Evolutionary conservation across 2,888 invertebrate genomes (phyloP).

Genomic region (Amiota communis): DNA sequence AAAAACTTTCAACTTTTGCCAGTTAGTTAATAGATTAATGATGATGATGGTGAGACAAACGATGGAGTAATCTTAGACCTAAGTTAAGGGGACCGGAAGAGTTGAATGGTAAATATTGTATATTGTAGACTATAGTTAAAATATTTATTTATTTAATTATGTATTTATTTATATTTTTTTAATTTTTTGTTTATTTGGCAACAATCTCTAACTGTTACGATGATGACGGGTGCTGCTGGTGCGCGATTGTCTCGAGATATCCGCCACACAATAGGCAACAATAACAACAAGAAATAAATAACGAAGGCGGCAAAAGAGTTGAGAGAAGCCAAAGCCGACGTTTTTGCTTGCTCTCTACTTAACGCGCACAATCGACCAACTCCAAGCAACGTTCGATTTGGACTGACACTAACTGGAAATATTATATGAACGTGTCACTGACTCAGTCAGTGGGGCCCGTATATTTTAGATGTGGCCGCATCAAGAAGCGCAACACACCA

Average conservation of each 20-base stretch:
- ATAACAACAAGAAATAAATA: slow-evolving; percentile 27
- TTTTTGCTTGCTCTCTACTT: slow-evolving; percentile 61
- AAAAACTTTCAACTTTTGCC: slow-evolving; percentile 2
- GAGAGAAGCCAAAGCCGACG: slow-evolving; percentile 17
- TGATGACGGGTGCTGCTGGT: background rate
- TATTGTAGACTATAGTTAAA: too few relatives aligned
- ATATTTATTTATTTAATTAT: background rate
- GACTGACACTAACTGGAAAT: slow-evolving; percentile 51
- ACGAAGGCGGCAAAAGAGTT: slow-evolving; percentile 8
- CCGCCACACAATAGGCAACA: slow-evolving; percentile 37
- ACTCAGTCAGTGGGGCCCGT: too few relatives aligned
- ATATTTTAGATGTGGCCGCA: too few relatives aligned
- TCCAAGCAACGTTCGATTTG: slow-evolving; percentile 56
- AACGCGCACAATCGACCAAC: slow-evolving; percentile 57
- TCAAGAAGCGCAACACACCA: too few relatives aligned
- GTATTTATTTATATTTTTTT: slow-evolving; percentile 39
- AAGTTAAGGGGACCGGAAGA: slow-evolving; percentile 28
- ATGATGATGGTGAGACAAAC: slow-evolving; percentile 47
- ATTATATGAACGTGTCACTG: background rate
- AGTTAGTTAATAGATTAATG: slow-evolving; percentile 31
- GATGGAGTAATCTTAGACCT: slow-evolving; percentile 24
- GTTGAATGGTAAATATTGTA: background rate
- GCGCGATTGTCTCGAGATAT: slow-evolving; percentile 19
- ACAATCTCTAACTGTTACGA: slow-evolving; percentile 20
- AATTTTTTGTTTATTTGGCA: slow-evolving; percentile 36